These are phyloP conservation scores for Polydesmus complanatus DNA, from an alignment of 2,888 invertebrate species.

Conservation along the genomic window DNA sequence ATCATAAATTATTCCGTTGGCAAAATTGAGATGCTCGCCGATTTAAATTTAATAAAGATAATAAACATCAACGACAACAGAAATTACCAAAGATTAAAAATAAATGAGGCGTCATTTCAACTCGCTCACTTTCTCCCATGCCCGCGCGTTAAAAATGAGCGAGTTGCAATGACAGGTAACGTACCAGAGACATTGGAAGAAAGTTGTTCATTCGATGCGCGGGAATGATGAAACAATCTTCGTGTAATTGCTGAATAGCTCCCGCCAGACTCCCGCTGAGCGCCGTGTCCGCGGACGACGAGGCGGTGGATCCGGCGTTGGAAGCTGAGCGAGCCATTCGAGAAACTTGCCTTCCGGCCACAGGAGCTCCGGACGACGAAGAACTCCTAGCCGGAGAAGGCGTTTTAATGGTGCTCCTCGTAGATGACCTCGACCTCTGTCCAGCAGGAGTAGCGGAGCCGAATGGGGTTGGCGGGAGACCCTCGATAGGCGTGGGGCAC, in stretches of 20 bases:
- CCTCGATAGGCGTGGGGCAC: neutral
- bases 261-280: neutral
- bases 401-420: neutral
- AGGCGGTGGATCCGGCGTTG: neutral
- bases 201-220: constrained; percentile 75
- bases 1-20: too few species aligned
- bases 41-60: too few species aligned
- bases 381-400: neutral
- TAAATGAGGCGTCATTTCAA: too few species aligned
- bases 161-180: too few species aligned
- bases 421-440: neutral
- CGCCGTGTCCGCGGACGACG: neutral
- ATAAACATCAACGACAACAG: too few species aligned
- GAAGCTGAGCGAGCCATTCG: neutral
- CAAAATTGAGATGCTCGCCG: too few species aligned
- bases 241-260: neutral
- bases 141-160: too few species aligned
- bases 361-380: neutral
- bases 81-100: too few species aligned
- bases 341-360: neutral
- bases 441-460: neutral
- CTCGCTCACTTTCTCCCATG: too few species aligned
- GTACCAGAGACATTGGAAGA: constrained; percentile 68
- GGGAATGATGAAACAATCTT: constrained; percentile 87
- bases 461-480: neutral